Percentiles rank a stretch among this genome's conserved stretches.
Evolutionary conservation across 2,113 vertebrate species (phyloP).

Genomic region (Callocephalon fimbriatum): DNA sequence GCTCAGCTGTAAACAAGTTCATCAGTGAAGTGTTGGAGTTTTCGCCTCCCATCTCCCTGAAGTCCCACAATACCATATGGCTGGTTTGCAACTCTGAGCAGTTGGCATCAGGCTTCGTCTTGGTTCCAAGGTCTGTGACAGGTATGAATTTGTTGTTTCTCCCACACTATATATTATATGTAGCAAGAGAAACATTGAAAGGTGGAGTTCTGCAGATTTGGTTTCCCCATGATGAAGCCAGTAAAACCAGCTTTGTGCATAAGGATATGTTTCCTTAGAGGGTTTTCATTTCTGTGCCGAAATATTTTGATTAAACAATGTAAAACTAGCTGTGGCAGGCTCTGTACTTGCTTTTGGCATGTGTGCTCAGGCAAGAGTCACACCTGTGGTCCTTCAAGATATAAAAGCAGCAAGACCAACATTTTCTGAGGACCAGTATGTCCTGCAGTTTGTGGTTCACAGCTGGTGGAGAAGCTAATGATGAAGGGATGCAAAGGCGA

Average conservation of each 20-base stretch:
- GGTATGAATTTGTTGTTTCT: not conserved
- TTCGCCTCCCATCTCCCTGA: fast-evolving
- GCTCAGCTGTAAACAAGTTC: not conserved
- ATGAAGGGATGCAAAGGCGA: not conserved
- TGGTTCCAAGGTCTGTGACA: not conserved
- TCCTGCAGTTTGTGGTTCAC: not conserved
- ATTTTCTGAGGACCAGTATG: fast-evolving
- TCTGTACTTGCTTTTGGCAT: not conserved
- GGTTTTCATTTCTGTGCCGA: not conserved
- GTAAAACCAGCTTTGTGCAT: constrained; percentile 29
- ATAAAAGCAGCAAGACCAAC: fast-evolving
- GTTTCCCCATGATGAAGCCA: not conserved
- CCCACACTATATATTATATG: fast-evolving
- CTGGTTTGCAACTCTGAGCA: not conserved
- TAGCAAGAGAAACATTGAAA: not conserved
- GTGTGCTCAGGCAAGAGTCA: not conserved
- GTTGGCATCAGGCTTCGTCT: not conserved
- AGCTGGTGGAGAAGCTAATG: not conserved
- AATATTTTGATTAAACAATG: constrained; percentile 31
- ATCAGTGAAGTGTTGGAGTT: not conserved
- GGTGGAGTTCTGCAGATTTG: not conserved
- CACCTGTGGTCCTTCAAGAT: not conserved
- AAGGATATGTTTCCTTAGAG: not conserved
- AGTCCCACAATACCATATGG: fast-evolving
- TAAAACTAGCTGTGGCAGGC: constrained; percentile 3